phyloP scores from a whole-genome alignment of 2,888 invertebrate genomes.

The Spilosoma lubricipeda region DNA sequence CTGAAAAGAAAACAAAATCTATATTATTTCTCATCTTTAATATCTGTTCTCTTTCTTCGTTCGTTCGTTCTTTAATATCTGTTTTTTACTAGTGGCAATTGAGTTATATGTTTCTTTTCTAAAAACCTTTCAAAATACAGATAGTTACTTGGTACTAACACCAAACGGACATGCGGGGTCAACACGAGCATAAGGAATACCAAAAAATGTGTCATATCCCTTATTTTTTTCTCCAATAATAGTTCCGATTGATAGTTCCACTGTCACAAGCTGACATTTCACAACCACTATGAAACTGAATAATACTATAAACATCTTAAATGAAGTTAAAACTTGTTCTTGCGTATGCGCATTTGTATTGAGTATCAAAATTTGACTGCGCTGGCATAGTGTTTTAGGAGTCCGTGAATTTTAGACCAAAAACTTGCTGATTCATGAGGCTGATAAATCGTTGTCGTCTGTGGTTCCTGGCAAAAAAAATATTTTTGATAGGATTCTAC shows the following conservation, averaged over 20 bases:
- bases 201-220: constrained; percentile 65
- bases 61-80: too few relatives aligned
- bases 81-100: not conserved
- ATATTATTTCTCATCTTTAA: not conserved
- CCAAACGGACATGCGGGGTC: constrained; percentile 67
- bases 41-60: too few relatives aligned
- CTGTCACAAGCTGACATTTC: constrained; percentile 22
- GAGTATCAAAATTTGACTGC: not conserved
- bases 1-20: constrained; percentile 13
- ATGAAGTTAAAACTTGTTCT: not conserved
- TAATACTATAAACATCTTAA: constrained; percentile 14
- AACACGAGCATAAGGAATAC: constrained; percentile 71
- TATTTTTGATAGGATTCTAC: too few relatives aligned
- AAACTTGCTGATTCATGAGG: not conserved
- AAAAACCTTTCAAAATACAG: not conserved
- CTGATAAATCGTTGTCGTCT: too few relatives aligned
- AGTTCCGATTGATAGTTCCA: constrained; percentile 56
- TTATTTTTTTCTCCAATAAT: constrained; percentile 58
- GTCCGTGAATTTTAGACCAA: not conserved
- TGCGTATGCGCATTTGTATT: not conserved
- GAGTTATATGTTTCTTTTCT: not conserved
- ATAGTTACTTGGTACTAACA: constrained; percentile 55
- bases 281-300: constrained; percentile 11
- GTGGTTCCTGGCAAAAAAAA: not conserved
- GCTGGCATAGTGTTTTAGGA: not conserved